These are phyloP conservation scores for Myotis brandtii DNA, from an alignment of 2,113 vertebrate species.

Conservation along the genomic window DNA sequence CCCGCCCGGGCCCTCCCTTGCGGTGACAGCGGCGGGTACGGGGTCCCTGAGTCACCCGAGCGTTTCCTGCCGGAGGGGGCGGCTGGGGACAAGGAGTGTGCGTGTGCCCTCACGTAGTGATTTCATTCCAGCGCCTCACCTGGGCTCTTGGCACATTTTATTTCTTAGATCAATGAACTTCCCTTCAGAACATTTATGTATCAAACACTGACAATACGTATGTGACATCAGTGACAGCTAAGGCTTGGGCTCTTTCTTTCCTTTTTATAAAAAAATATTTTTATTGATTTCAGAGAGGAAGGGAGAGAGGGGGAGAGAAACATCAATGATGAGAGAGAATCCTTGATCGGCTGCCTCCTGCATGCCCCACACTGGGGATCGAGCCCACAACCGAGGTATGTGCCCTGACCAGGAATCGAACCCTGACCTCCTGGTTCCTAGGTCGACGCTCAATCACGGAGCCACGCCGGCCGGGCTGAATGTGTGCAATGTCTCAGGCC, in stretches of 20 bases:
- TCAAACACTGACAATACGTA: neutral
- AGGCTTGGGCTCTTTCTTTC: neutral
- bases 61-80: neutral
- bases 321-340: too few species aligned
- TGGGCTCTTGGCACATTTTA: neutral
- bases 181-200: neutral
- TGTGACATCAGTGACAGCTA: too few species aligned
- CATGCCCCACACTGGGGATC: too few species aligned
- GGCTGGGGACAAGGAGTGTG: neutral
- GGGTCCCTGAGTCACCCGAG: neutral
- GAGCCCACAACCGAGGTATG: too few species aligned
- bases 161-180: neutral
- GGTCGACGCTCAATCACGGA: too few species aligned
- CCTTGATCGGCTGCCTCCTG: too few species aligned
- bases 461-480: neutral
- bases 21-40: fast-evolving
- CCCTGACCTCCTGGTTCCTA: too few species aligned
- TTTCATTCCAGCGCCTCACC: neutral
- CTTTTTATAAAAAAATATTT: too few species aligned
- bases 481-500: neutral
- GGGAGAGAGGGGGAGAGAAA: too few species aligned
- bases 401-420: too few species aligned
- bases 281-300: too few species aligned
- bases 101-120: neutral
- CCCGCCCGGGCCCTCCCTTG: too few species aligned